A percentile compares a stretch with the other conserved stretches of the same genome.
Evolutionary conservation across 1,140 invertebrate genomes (phyloP).

Genomic region (Copidosoma floridanum): DNA sequence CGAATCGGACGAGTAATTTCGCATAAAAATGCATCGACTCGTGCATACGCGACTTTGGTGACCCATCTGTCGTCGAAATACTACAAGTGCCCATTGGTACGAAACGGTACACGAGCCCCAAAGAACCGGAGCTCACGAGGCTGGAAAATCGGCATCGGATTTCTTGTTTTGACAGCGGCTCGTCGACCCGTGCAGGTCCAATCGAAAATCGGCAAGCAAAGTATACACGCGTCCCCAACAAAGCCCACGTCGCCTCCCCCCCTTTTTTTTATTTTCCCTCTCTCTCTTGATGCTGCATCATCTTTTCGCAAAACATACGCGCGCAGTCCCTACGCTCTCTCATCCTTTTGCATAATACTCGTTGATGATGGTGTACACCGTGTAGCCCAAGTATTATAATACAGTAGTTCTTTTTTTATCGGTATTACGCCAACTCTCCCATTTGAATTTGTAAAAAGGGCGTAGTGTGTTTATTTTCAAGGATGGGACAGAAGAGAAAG

Average conservation of each 20-base stretch:
- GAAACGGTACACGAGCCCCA: constrained; percentile 22
- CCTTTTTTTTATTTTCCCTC: too few species aligned
- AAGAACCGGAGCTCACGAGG: constrained; percentile 5
- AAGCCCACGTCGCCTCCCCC: neutral
- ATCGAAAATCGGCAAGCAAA: neutral
- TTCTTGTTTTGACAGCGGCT: constrained; percentile 55
- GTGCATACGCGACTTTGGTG: too few species aligned
- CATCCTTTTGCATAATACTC: too few species aligned
- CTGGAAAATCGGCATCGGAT: constrained; percentile 37
- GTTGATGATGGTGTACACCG: too few species aligned
- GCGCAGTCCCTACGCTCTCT: too few species aligned
- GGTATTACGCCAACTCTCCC: too few species aligned
- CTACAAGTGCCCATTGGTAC: too few species aligned
- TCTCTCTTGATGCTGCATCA: too few species aligned
- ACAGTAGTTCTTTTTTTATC: too few species aligned
- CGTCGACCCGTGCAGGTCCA: constrained; percentile 41
- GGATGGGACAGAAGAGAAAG: constrained; percentile 22
- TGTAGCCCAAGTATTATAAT: too few species aligned
- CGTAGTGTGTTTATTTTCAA: constrained; percentile 52
- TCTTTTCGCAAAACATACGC: too few species aligned
- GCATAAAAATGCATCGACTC: constrained; percentile 24
- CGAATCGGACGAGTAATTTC: constrained; percentile 17
- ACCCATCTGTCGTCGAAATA: too few species aligned
- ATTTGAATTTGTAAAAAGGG: constrained; percentile 47
- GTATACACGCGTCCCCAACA: neutral